Conservation (phyloP, 1,140 invertebrate genomes). For the Pachyrhynchus sulphureomaculatus region DNA sequence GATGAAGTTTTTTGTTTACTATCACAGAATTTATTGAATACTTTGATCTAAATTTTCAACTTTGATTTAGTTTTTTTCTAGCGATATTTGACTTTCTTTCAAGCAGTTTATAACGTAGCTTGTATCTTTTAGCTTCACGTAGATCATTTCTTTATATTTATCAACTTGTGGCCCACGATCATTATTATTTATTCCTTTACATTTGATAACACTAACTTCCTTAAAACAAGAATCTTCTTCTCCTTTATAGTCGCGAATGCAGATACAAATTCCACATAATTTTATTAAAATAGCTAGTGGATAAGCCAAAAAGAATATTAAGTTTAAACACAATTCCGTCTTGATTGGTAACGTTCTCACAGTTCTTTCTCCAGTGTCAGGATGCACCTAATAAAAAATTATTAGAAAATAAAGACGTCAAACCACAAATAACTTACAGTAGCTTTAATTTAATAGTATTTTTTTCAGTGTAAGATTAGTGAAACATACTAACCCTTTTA, state of each 20-base stretch:
- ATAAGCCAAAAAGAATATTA: constrained; percentile 49
- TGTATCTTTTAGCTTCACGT: constrained; percentile 41
- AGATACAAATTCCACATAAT: constrained; percentile 34
- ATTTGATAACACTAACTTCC: constrained; percentile 36
- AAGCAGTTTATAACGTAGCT: constrained; percentile 42
- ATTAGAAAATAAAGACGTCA: no score
- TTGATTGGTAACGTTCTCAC: constrained; percentile 38
- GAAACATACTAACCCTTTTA: no score
- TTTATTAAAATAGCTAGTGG: constrained; percentile 39
- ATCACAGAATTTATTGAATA: no score
- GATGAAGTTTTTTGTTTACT: no score
- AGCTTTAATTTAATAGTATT: no score
- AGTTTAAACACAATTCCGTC: constrained; percentile 46
- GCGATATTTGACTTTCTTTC: constrained; percentile 37
- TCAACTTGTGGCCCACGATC: constrained; percentile 30
- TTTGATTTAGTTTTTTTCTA: no score
- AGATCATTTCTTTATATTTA: constrained; percentile 40
- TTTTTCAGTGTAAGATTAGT: no score
- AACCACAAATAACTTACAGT: no score
- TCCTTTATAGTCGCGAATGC: constrained; percentile 27
- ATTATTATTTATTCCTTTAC: constrained; percentile 22
- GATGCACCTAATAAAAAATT: no score
- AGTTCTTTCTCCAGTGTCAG: constrained; percentile 53
- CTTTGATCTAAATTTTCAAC: no score
- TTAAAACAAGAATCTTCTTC: constrained; percentile 33